Evolutionary conservation across 2,113 vertebrate genomes (phyloP), one percentile per base, ranked within the genome.

Genomic region (Phalacrocorax pelagicus): DNA sequence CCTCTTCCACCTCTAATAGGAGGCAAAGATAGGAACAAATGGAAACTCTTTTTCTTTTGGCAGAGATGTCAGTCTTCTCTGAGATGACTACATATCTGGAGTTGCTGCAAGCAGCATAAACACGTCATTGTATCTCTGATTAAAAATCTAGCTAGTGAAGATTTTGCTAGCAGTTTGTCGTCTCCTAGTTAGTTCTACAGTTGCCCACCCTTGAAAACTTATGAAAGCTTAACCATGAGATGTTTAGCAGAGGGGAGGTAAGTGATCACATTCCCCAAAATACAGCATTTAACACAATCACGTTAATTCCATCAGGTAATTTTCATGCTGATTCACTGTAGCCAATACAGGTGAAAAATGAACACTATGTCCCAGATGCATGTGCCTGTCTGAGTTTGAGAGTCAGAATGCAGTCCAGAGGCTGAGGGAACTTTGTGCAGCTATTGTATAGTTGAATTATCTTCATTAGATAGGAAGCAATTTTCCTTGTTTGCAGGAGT

Each of bases 401-500:
- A 62, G 44, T 78, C 57, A 32, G 29, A 74, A 92, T 58, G 54
- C 1, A 2, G 24, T 52, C n/a, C 62, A 69, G 65, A 86, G 61
- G 57, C 44, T 30, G 29, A 63, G 44, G 24, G 18, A 94, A 63
- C 27, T 91, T 73, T 13, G 15, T 49, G 44, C 44, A 92, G 54
- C 30, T 85, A 30, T 46, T 47, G 17, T 46, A 26, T 47, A 81
- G 32, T 65, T 92, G 79, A 92, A 86, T 94, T 92, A 62, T 51
- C 46, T 62, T 94, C 40, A 51, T 58, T 85, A 87, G 15, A 70
- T 30, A 82, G 66, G 91, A 72, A 85, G n/a, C 3, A 81, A 88
- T 85, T 94, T 89, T 90, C 32, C n/a, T 83, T 69, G 34, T 87
- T 92, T 92, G 34, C n/a, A 57, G 66, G n/a, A 91, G 51, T 79